Percentiles rank a stretch among this genome's conserved stretches.
phyloP scores from a whole-genome alignment of 2,888 invertebrate genomes.

The Philhelius pedissequus region DNA sequence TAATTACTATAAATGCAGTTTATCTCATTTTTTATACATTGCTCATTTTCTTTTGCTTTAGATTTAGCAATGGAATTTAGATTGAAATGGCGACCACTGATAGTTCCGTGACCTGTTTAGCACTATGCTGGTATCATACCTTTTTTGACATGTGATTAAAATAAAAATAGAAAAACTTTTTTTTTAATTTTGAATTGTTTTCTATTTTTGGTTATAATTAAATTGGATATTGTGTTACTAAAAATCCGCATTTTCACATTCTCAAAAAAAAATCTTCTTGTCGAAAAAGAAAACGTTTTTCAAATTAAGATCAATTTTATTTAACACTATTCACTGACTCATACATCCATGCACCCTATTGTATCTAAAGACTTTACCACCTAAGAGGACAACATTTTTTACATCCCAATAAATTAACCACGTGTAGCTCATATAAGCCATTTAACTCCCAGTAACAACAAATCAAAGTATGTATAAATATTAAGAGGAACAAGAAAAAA shows the following conservation, averaged over 20 bases:
- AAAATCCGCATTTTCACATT: too few relatives aligned
- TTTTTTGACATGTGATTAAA: too few relatives aligned
- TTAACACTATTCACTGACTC: not conserved
- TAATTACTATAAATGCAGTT: not conserved
- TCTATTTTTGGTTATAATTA: too few relatives aligned
- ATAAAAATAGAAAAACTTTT: too few relatives aligned
- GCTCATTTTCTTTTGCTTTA: not conserved
- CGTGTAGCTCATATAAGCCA: slow-evolving; percentile 22
- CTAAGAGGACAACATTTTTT: slow-evolving; percentile 15
- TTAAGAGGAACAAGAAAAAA: not conserved
- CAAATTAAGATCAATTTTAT: not conserved
- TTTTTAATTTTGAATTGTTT: too few relatives aligned
- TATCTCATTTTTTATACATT: not conserved
- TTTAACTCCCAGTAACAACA: slow-evolving; percentile 36
- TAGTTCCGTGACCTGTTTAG: too few relatives aligned
- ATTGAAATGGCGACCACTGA: too few relatives aligned
- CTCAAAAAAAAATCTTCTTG: not conserved
- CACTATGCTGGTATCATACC: too few relatives aligned
- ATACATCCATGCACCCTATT: not conserved
- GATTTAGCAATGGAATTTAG: not conserved
- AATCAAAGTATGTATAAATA: slow-evolving; percentile 13
- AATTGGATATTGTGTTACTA: too few relatives aligned
- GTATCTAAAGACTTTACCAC: not conserved
- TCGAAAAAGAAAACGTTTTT: not conserved
- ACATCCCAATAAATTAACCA: slow-evolving; percentile 17